Evolutionary conservation across 1,140 invertebrate genomes (phyloP), one percentile per base, ranked within the genome.

Genomic region (Tenebrio molitor): DNA sequence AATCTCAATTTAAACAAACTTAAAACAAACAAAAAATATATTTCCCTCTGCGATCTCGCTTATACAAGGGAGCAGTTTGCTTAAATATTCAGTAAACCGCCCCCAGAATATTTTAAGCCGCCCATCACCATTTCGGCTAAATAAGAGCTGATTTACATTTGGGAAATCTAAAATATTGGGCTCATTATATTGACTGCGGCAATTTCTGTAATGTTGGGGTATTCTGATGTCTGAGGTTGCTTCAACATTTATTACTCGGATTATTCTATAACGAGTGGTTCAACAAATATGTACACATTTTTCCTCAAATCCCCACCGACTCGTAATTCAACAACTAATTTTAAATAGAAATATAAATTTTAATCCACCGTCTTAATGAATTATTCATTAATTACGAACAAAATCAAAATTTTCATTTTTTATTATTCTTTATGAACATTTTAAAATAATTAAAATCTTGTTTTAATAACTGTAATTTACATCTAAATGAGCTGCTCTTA

Each of bases 81-180:
- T 53, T 53, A 53, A 53, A 53, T 53, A 53, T 53, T 53, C 46
- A 53, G 46, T 53, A 53, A 53, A 53, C 46, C 46, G 46, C 46
- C 19, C 46, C 46, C 19, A 53, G 46, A 53, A 53, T 53, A 53
- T 53, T 53, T 53, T 53, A 53, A 53, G 46, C 46, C 46, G 46
- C 46, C 46, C 46, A 53, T 53, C 46, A 53, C 46, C 19, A 53
- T 53, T 53, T 53, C 46, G 17, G 46, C 19, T 53, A 53, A 53
- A 53, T 53, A 53, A 53, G 19, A 53, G 17, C 46, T 53, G 46
- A 53, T 53, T 53, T 53, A 46, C 19, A 53, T 53, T 53, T 53
- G 19, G 19, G 46, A 53, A 53, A 53, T 53, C 46, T 53, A 53
- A 53, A 53, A 53, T 53, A 53, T 53, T 53, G 46, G 16, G 12